These are phyloP conservation scores for Pituophis catenifer DNA, from an alignment of 2,113 vertebrate species.

Conservation along the genomic window DNA sequence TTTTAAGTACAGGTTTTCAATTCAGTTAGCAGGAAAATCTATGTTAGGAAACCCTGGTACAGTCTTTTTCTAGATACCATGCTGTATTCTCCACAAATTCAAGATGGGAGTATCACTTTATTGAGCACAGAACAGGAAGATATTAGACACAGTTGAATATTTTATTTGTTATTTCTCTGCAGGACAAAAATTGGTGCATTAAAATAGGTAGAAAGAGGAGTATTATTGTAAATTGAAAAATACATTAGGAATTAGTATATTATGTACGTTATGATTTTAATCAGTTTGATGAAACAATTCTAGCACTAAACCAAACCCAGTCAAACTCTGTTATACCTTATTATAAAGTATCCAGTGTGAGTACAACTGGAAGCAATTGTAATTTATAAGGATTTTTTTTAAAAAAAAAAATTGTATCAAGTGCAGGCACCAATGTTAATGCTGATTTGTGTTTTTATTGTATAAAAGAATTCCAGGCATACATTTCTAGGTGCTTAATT, in stretches of 20 bases:
- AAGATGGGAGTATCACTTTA: neutral
- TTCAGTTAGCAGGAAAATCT: neutral
- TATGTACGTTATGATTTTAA: neutral
- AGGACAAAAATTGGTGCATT: neutral
- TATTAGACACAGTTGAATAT: neutral
- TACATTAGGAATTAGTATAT: neutral
- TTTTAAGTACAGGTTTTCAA: neutral
- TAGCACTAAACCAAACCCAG: neutral
- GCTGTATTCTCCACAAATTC: neutral
- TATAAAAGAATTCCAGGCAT: neutral
- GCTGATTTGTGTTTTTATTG: neutral
- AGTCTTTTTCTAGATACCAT: neutral
- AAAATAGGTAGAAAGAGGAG: neutral
- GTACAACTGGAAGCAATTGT: neutral
- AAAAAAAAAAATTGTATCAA: no score
- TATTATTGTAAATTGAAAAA: neutral
- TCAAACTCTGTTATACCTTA: neutral
- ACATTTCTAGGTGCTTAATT: neutral
- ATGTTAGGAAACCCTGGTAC: neutral
- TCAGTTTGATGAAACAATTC: neutral
- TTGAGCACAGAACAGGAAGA: neutral
- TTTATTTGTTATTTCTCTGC: neutral
- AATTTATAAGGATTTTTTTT: neutral
- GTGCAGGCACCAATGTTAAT: neutral
- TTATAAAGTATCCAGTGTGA: neutral